Conservation (phyloP, 2,113 vertebrate species). For the Bucco capensis region DNA sequence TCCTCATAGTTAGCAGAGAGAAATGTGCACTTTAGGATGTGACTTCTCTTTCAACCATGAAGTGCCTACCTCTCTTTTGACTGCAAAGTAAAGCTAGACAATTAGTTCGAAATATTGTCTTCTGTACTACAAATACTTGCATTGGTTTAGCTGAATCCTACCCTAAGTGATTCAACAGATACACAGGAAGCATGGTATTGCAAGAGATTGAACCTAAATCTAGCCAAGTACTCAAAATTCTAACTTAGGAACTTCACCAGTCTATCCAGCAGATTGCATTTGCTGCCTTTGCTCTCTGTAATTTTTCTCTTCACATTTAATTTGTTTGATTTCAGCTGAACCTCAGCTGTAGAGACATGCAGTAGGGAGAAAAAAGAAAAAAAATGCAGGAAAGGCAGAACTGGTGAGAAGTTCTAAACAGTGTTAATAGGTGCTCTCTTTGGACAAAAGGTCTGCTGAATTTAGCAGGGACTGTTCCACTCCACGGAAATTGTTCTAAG, state of each 20-base stretch:
- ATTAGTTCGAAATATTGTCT: background rate
- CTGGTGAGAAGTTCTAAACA: background rate
- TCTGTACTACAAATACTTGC: background rate
- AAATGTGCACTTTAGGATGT: background rate
- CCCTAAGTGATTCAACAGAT: background rate
- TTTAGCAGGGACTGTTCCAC: background rate
- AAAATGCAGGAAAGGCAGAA: background rate
- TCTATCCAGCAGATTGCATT: background rate
- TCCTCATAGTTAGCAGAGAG: background rate
- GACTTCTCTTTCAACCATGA: background rate
- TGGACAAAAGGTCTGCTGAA: background rate
- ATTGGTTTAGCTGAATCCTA: background rate
- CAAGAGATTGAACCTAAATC: background rate
- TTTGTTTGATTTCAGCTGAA: background rate
- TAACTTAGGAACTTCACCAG: fast-evolving
- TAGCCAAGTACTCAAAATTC: background rate
- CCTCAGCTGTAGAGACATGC: background rate
- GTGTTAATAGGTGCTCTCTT: background rate
- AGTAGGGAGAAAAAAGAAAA: background rate
- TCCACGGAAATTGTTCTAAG: background rate
- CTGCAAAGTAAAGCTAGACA: background rate
- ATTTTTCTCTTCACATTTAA: background rate
- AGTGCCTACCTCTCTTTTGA: background rate
- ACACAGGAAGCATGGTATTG: background rate
- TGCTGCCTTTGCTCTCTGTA: background rate